These are phyloP conservation scores for Euplagia quadripunctaria DNA, from an alignment of 2,888 invertebrate genomes.

Conservation along the genomic window DNA sequence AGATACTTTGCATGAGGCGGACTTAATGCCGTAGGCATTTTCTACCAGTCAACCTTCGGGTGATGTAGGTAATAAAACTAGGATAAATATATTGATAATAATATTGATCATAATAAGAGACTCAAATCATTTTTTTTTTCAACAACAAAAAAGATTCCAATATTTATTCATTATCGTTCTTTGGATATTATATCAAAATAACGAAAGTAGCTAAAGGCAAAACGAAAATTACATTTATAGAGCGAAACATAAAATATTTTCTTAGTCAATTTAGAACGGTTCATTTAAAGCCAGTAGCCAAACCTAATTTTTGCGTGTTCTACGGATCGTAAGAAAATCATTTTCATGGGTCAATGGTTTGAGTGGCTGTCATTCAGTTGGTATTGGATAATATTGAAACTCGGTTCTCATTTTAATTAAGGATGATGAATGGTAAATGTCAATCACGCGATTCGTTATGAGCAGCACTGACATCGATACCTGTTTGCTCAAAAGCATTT, in stretches of 20 bases:
- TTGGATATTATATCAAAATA: neutral
- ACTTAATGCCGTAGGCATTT: no score
- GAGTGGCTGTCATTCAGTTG: slow-evolving; percentile 56
- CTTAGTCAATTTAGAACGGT: slow-evolving; percentile 11
- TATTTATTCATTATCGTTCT: neutral
- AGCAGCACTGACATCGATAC: slow-evolving; percentile 46
- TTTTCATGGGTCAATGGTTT: slow-evolving; percentile 50
- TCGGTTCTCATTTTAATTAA: slow-evolving; percentile 68
- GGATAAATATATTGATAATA: no score
- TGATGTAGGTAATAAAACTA: no score
- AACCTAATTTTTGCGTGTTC: slow-evolving; percentile 46
- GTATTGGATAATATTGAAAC: slow-evolving; percentile 60
- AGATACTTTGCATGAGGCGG: no score
- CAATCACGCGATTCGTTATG: slow-evolving; percentile 61
- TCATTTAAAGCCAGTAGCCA: slow-evolving; percentile 15
- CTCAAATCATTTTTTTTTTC: no score
- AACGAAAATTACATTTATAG: neutral
- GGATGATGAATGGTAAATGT: slow-evolving; percentile 70
- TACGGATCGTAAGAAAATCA: slow-evolving; percentile 52
- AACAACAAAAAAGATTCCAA: neutral
- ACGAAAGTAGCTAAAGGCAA: neutral
- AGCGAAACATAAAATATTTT: slow-evolving; percentile 1
- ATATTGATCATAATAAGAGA: no score
- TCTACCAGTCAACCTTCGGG: no score
- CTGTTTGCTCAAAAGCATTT: slow-evolving; percentile 45